These are phyloP conservation scores for Chrysotoxum bicinctum DNA, from an alignment of 2,888 invertebrate species.

Conservation along the genomic window DNA sequence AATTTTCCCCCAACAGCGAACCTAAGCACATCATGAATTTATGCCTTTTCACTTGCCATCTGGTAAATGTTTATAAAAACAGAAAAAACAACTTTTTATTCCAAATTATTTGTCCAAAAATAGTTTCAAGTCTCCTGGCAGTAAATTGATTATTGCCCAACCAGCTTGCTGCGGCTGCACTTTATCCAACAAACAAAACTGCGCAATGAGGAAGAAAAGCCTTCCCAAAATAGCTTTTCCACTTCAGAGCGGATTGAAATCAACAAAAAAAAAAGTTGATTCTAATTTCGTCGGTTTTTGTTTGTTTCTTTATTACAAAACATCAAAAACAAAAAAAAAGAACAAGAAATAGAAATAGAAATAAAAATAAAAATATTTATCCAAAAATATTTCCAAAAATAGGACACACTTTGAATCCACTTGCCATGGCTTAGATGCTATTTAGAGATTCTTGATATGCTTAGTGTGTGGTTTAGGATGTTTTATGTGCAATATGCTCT, in stretches of 20 bases:
- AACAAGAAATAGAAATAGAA: slow-evolving; percentile 31
- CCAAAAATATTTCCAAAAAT: slow-evolving; percentile 66
- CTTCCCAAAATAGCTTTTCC: slow-evolving; percentile 55
- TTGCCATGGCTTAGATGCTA: slow-evolving; percentile 57
- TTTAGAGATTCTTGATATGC: slow-evolving; percentile 43
- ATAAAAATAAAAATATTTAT: slow-evolving; percentile 66
- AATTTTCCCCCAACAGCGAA: slow-evolving; percentile 13
- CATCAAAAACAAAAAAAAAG: slow-evolving; percentile 30
- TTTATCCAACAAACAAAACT: slow-evolving; percentile 41
- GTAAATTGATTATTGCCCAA: slow-evolving; percentile 51
- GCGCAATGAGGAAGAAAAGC: slow-evolving; percentile 52
- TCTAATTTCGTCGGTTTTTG: slow-evolving; percentile 51
- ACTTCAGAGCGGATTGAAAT: slow-evolving; percentile 46
- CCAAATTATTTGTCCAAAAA: slow-evolving; percentile 51
- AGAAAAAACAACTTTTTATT: slow-evolving; percentile 23
- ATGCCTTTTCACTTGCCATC: slow-evolving; percentile 58
- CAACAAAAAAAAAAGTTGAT: slow-evolving; percentile 12
- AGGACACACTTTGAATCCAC: slow-evolving; percentile 63
- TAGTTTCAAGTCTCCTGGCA: slow-evolving; percentile 48
- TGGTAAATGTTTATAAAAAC: slow-evolving; percentile 48
- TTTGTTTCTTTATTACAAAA: slow-evolving; percentile 31
- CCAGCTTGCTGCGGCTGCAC: slow-evolving; percentile 54
- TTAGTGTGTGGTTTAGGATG: slow-evolving; percentile 34
- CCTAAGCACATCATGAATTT: slow-evolving; percentile 34
- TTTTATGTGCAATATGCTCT: slow-evolving; percentile 33